Evolutionary conservation across 2,797 vertebrate genomes (phyloP).

Genomic region (Halcyon smyrnensis): DNA sequence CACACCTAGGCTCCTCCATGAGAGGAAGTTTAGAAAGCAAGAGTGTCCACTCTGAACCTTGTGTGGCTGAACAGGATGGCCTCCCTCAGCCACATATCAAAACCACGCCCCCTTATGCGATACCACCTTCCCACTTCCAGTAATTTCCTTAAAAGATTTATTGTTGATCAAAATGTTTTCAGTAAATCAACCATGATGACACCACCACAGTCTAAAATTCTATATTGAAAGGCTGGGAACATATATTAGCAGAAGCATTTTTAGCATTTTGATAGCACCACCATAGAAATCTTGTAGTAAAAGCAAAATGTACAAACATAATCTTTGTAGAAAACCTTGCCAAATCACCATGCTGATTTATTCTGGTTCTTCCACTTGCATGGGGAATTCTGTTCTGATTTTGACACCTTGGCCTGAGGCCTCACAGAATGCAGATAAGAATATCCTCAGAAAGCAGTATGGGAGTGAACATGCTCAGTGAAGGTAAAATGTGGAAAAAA

Average conservation of each 20-base stretch:
- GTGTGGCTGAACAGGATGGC: no score
- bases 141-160: neutral
- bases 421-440: neutral
- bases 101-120: no score
- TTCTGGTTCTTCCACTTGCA: neutral
- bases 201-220: neutral
- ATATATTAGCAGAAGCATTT: neutral
- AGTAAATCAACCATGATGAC: neutral
- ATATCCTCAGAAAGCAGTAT: neutral
- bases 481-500: neutral
- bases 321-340: neutral
- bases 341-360: neutral
- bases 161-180: neutral
- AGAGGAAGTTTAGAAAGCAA: no score
- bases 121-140: neutral
- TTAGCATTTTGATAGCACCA: neutral
- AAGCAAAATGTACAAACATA: neutral
- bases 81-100: no score
- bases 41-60: no score
- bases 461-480: neutral
- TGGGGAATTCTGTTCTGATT: neutral
- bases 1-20: no score
- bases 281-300: neutral
- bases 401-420: neutral
- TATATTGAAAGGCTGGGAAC: neutral